Percentiles rank a stretch among this genome's conserved stretches.
phyloP scores from a whole-genome alignment of 2,113 vertebrate species.

The Protomyctophum bolini region DNA sequence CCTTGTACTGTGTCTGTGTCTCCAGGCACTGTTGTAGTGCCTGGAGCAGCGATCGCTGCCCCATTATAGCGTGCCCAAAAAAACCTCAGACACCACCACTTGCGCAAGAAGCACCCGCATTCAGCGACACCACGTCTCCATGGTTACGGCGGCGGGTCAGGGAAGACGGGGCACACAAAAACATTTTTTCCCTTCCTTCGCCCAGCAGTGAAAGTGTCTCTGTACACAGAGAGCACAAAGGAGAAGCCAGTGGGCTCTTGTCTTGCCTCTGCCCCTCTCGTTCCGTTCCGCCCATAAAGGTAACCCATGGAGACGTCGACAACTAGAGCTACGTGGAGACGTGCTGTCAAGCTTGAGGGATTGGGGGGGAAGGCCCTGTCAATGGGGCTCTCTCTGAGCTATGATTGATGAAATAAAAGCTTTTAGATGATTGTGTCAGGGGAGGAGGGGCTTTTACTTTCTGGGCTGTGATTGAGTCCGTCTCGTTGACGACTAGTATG shows the following conservation, averaged over 20 bases:
- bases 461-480: slow-evolving; percentile 15
- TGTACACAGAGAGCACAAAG: slow-evolving; percentile 30
- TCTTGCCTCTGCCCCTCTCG: slow-evolving; percentile 23
- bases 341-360: background rate
- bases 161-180: slow-evolving; percentile 38
- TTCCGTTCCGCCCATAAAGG: slow-evolving; percentile 20
- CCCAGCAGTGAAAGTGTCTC: slow-evolving; percentile 43
- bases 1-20: slow-evolving; percentile 9
- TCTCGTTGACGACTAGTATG: slow-evolving; percentile 25
- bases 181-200: slow-evolving; percentile 24
- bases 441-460: slow-evolving; percentile 45
- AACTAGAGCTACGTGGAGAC: slow-evolving; percentile 8
- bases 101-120: slow-evolving; percentile 37
- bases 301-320: slow-evolving; percentile 8
- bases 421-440: slow-evolving; percentile 45
- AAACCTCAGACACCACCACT: slow-evolving; percentile 29
- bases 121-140: slow-evolving; percentile 53
- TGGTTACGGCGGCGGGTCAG: slow-evolving; percentile 56
- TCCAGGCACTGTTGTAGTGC: background rate
- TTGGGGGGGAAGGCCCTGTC: background rate
- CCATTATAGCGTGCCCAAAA: slow-evolving; percentile 41
- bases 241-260: slow-evolving; percentile 27
- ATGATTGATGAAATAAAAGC: slow-evolving; percentile 37
- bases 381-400: slow-evolving; percentile 9
- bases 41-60: slow-evolving; percentile 28